Evolutionary conservation across 2,113 vertebrate genomes (phyloP).

Genomic region (Pseudorhombus dupliciocellatus): DNA sequence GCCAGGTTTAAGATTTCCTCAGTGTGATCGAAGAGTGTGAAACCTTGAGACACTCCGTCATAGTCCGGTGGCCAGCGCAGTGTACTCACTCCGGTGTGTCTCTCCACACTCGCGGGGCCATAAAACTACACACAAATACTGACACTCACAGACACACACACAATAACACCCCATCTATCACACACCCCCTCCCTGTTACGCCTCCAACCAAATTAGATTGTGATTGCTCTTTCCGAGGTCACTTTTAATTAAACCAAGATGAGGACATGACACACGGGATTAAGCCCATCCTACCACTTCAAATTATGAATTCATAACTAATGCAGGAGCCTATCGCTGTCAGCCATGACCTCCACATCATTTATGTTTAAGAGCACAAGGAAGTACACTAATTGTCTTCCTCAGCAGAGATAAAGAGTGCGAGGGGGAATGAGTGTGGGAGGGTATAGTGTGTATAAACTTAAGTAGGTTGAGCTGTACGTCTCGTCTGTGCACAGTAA

Average conservation of each 20-base stretch:
- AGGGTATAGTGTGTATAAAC: not conserved
- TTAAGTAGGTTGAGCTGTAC: not conserved
- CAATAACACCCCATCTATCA: slow-evolving; percentile 54
- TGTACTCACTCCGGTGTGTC: slow-evolving; percentile 3
- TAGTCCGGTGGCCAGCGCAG: not conserved
- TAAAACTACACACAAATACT: slow-evolving; percentile 14
- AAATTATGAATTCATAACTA: slow-evolving; percentile 77
- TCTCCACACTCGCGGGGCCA: slow-evolving; percentile 19
- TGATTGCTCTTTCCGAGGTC: slow-evolving; percentile 80
- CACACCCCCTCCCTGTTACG: slow-evolving; percentile 42
- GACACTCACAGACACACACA: slow-evolving; percentile 32
- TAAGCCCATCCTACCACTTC: slow-evolving; percentile 70
- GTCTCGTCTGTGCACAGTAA: not conserved
- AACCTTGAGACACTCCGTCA: slow-evolving; percentile 10
- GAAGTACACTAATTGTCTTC: slow-evolving; percentile 62
- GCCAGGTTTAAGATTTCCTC: slow-evolving; percentile 9
- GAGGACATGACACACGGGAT: slow-evolving; percentile 78
- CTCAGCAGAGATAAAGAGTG: slow-evolving; percentile 42
- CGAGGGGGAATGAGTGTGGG: not conserved
- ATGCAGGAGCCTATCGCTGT: slow-evolving; percentile 64
- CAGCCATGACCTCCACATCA: slow-evolving; percentile 70
- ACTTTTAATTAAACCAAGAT: slow-evolving; percentile 82
- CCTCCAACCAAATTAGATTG: slow-evolving; percentile 76
- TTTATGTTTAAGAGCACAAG: slow-evolving; percentile 67
- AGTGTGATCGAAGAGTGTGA: not conserved